phyloP scores from a whole-genome alignment of 2,888 invertebrate species.

The Hipparchia semele region DNA sequence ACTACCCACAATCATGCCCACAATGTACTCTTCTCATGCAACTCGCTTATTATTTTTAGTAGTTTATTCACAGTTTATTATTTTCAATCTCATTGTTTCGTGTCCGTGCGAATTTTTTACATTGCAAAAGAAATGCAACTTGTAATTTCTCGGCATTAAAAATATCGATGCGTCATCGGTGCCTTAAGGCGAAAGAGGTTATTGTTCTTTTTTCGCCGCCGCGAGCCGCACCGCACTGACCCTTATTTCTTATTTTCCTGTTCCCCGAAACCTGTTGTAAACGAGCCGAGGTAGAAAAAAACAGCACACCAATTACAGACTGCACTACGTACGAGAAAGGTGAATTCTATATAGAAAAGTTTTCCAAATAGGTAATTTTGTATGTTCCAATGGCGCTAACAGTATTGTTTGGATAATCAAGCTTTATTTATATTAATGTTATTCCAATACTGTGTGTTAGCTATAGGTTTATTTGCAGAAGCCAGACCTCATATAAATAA shows the following conservation, averaged over 20 bases:
- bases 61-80: background rate
- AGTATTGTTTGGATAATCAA: background rate
- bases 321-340: conserved; percentile 9
- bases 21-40: background rate
- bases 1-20: background rate
- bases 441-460: background rate
- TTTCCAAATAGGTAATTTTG: background rate
- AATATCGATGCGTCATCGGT: conserved; percentile 33
- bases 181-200: conserved; percentile 30
- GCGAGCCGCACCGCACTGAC: conserved; percentile 25
- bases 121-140: conserved; percentile 20
- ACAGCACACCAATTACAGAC: conserved; percentile 11
- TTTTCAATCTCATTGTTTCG: conserved; percentile 9
- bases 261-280: conserved; percentile 36
- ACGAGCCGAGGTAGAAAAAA: conserved; percentile 17
- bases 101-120: background rate
- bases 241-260: conserved; percentile 34
- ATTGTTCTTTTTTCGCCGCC: conserved; percentile 38
- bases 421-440: background rate
- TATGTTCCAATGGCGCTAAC: background rate
- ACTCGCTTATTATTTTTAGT: background rate
- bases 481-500: background rate
- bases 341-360: conserved; percentile 6
- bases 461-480: background rate
- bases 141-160: conserved; percentile 26